A percentile compares a stretch with the other conserved stretches of the same genome.
These are phyloP conservation scores for Gobius niger DNA, from an alignment of 2,113 vertebrate species.

Conservation along the genomic window DNA sequence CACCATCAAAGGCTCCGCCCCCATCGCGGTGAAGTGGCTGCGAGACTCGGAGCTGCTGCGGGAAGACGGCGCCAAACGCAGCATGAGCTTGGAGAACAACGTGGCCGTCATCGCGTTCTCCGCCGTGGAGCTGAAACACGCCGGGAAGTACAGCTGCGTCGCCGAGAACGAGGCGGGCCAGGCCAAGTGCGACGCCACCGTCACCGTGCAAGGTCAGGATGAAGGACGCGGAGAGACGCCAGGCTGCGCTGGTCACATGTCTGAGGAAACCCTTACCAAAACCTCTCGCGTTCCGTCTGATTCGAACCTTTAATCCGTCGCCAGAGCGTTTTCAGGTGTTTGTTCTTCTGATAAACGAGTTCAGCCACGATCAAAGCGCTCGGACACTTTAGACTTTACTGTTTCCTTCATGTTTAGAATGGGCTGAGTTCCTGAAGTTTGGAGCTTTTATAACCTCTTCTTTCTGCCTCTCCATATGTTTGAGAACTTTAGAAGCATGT, in stretches of 20 bases:
- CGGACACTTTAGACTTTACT: no score
- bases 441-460: no score
- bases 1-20: constrained; percentile 87
- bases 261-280: no score
- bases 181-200: constrained; percentile 88
- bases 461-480: no score
- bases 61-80: constrained; percentile 86
- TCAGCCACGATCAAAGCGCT: no score
- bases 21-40: constrained; percentile 88
- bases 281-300: no score
- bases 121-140: constrained; percentile 79
- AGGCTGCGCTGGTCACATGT: neutral
- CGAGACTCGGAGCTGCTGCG: constrained; percentile 89
- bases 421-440: no score
- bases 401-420: no score
- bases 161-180: constrained; percentile 93
- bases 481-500: no score
- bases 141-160: constrained; percentile 88
- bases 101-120: constrained; percentile 82
- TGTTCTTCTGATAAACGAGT: no score
- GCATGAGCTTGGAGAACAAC: constrained; percentile 85
- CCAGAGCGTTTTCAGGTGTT: no score
- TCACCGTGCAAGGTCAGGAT: constrained; percentile 92
- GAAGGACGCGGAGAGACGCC: neutral
- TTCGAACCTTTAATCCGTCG: no score